Percentiles rank a stretch among this genome's conserved stretches.
Evolutionary conservation across 2,113 vertebrate genomes (phyloP).

Genomic region (Atrichornis clamosus): DNA sequence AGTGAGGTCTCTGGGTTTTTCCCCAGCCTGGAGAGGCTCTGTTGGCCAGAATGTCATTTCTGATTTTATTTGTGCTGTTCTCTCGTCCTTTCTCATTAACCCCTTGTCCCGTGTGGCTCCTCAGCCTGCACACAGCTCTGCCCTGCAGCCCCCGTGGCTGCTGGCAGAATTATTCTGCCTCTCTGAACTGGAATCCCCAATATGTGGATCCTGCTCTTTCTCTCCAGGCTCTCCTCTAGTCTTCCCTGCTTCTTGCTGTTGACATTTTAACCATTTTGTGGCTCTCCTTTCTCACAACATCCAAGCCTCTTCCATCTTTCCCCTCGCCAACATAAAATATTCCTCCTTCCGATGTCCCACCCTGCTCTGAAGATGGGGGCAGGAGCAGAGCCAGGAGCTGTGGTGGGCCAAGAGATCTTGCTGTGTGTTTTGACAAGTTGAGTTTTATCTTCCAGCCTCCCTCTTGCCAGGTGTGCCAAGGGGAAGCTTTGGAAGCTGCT

Average conservation of each 20-base stretch:
- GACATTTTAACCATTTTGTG: background rate
- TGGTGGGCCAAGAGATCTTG: background rate
- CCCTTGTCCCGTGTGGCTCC: background rate
- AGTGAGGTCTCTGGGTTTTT: slow-evolving; percentile 41
- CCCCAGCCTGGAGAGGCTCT: slow-evolving; percentile 44
- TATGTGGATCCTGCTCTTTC: background rate
- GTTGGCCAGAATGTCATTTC: slow-evolving; percentile 30
- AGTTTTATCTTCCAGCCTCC: background rate
- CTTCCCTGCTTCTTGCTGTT: background rate
- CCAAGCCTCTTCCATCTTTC: background rate
- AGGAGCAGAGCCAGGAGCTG: background rate
- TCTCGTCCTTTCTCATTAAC: slow-evolving; percentile 48
- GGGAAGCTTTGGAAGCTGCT: background rate
- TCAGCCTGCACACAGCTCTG: background rate
- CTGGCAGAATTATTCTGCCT: slow-evolving; percentile 15
- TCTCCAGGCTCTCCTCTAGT: background rate
- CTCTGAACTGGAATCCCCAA: slow-evolving; percentile 9
- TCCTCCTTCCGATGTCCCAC: background rate
- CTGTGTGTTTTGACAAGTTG: background rate
- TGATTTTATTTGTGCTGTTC: slow-evolving; percentile 19
- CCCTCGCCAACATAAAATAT: background rate
- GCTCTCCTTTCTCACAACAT: background rate
- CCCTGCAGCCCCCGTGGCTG: background rate
- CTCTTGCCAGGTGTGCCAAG: background rate
- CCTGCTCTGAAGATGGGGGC: background rate